Evolutionary conservation across 1,140 invertebrate genomes (phyloP), one percentile per base, ranked within the genome.

Genomic region (Leguminivora glycinivorella): DNA sequence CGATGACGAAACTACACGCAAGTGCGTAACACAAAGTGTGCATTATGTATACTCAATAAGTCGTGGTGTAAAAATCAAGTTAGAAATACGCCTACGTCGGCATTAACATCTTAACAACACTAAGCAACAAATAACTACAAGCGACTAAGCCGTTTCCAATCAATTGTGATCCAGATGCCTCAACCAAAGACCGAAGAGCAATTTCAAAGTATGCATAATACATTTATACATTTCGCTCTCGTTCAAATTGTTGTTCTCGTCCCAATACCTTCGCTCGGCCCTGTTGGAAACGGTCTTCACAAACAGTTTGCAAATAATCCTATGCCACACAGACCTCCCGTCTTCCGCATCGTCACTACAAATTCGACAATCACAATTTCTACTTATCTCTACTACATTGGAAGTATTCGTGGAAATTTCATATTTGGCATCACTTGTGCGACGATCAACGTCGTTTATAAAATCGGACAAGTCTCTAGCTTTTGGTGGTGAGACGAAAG

Each of bases 131-230:
- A 67, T 67, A 40, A 43, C 40, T 68, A 68, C 58, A 63, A 63
- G 58, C 58, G 26, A 63, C 58, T 63, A 63, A 58, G 10, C 58
- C 58, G 58, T 63, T 34, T 63, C 58, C 58, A 29, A 40, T 72
- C 74, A 75, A 77, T 84, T 91, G 72, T 91, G 89, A 80, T 88
- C 87, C 24, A 85, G 82, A 82, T 91, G 87, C 47, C 89, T 81
- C 67, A 91, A 82, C 89, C 89, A 91, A 56, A 91, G 77, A 66
- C 88, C 88, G 56, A 91, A 75, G 72, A 91, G 72, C 70, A 89
- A 80, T 68, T 89, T 89, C 56, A 91, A 70, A 22, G 89, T 68
- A 70, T 89, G 77, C 72, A 90, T 79, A 38, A 89, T 68, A 73
- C 87, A 84, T 34, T 47, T 81, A 60, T 79, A 88, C 87, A 90